These are phyloP conservation scores for Caenorhabditis angaria DNA, from an alignment of 2,888 invertebrate species.

Conservation along the genomic window DNA sequence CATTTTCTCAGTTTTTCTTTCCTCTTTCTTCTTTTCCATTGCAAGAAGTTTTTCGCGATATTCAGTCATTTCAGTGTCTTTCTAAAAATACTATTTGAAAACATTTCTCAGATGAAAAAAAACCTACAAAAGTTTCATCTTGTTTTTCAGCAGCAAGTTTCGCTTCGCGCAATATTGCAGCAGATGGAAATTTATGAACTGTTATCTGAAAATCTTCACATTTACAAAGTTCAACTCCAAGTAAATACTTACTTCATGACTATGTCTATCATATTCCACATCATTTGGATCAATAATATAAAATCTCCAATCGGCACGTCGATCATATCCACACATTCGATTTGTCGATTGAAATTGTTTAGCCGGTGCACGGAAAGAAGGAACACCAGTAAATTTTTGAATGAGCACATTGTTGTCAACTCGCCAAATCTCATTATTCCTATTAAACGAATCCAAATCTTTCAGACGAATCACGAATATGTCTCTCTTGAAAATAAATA, in stretches of 20 bases:
- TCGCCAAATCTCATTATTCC: slow-evolving; percentile 44
- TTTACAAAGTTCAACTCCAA: background rate
- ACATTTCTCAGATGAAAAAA: background rate
- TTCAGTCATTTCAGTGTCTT: slow-evolving; percentile 29
- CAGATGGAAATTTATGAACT: slow-evolving; percentile 21
- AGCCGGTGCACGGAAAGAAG: slow-evolving; percentile 29
- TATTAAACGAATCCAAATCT: slow-evolving; percentile 36
- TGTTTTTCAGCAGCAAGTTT: slow-evolving; percentile 28
- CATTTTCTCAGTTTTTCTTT: slow-evolving; percentile 9
- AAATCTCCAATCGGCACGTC: slow-evolving; percentile 32
- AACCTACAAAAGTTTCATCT: slow-evolving; percentile 33
- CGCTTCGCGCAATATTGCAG: slow-evolving; percentile 13
- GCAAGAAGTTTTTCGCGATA: slow-evolving; percentile 20
- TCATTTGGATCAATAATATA: slow-evolving; percentile 26
- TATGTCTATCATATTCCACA: slow-evolving; percentile 23
- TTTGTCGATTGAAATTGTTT: slow-evolving; percentile 40
- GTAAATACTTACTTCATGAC: slow-evolving; percentile 12
- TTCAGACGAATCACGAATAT: slow-evolving; percentile 37
- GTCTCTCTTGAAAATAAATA: slow-evolving; percentile 43
- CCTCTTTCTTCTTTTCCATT: slow-evolving; percentile 16
- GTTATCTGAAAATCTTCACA: slow-evolving; percentile 16
- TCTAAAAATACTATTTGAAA: slow-evolving; percentile 16
- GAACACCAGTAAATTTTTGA: slow-evolving; percentile 41
- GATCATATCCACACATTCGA: slow-evolving; percentile 35
- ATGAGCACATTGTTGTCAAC: slow-evolving; percentile 42